Evolutionary conservation across 2,888 invertebrate species (phyloP).

Genomic region (Megaustenia siamemsis): DNA sequence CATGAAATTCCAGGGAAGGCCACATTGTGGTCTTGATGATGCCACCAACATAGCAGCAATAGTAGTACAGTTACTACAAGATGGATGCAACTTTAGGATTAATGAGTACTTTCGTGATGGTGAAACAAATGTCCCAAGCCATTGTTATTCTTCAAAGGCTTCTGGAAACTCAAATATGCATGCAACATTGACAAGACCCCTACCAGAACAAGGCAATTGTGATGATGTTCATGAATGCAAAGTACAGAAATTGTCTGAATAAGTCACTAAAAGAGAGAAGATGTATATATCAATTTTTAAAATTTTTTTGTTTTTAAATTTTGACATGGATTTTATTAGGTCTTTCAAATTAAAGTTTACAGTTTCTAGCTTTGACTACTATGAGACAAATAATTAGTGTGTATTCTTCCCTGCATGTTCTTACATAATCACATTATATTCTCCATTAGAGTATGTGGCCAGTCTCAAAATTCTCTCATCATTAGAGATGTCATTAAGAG

Average conservation of each 20-base stretch:
- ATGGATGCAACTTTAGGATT: conserved; percentile 79
- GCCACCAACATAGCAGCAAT: conserved; percentile 83
- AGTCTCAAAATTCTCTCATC: too few relatives aligned
- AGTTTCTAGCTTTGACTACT: too few relatives aligned
- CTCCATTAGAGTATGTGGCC: too few relatives aligned
- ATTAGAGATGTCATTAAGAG: too few relatives aligned
- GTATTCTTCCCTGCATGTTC: too few relatives aligned
- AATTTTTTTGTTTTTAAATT: background rate
- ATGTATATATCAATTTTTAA: background rate
- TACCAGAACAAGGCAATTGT: too few relatives aligned
- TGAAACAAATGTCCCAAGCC: background rate
- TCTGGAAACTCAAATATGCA: background rate
- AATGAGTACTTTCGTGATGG: conserved; percentile 73
- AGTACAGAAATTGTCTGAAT: background rate
- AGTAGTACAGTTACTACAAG: conserved; percentile 81
- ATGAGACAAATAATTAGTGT: too few relatives aligned
- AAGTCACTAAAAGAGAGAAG: background rate
- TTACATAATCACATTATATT: too few relatives aligned
- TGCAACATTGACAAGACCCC: background rate
- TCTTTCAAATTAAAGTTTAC: too few relatives aligned
- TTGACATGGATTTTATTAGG: too few relatives aligned
- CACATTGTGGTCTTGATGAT: conserved; percentile 83
- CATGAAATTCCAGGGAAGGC: conserved; percentile 82
- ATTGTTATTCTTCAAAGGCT: background rate
- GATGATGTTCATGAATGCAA: background rate